Evolutionary conservation across 2,797 vertebrate species (phyloP).

Genomic region (Coendou prehensilis): DNA sequence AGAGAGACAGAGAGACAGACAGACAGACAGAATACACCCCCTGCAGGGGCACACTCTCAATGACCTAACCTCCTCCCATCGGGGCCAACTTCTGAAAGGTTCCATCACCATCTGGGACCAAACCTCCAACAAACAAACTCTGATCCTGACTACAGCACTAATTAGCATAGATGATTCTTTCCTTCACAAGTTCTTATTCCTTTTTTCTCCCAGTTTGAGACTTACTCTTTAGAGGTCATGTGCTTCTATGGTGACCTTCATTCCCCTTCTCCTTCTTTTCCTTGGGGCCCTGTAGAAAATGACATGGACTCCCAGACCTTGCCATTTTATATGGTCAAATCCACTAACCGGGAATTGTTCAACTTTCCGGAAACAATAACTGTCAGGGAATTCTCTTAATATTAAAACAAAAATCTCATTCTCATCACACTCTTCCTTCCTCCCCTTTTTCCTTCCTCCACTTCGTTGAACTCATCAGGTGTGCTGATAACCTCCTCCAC

Average conservation of each 20-base stretch:
- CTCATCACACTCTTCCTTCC: background rate
- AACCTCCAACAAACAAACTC: background rate
- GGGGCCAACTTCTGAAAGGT: background rate
- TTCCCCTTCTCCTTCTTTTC: background rate
- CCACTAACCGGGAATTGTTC: background rate
- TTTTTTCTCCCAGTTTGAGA: background rate
- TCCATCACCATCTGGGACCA: background rate
- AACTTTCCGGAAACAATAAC: slow-evolving; percentile 5
- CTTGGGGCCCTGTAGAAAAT: background rate
- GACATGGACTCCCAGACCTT: background rate
- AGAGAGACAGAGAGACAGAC: background rate
- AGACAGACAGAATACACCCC: background rate
- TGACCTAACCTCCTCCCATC: background rate
- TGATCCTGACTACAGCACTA: background rate
- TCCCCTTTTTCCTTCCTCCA: background rate
- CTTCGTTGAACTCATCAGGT: background rate
- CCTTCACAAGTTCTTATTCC: background rate
- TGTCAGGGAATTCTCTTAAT: background rate
- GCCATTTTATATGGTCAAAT: background rate
- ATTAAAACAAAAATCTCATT: background rate
- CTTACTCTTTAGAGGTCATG: background rate
- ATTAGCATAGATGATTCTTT: background rate
- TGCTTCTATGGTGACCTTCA: background rate
- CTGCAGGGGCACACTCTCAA: too few relatives aligned
- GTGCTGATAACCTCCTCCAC: background rate